Evolutionary conservation across 2,888 invertebrate species (phyloP).

Genomic region (Teinopalpus imperialis): DNA sequence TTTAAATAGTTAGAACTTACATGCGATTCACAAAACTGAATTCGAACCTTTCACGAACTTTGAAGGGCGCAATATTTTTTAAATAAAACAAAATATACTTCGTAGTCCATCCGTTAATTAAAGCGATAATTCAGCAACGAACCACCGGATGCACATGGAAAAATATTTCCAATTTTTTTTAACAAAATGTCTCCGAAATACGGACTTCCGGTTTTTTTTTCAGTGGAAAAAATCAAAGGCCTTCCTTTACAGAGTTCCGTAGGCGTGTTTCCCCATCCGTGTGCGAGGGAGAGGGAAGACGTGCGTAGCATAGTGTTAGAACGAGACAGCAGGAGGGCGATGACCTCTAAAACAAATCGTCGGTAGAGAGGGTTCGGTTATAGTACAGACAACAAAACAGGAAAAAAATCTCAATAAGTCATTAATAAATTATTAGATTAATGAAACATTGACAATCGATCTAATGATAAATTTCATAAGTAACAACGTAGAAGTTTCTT

Average conservation of each 20-base stretch:
- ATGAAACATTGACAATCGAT: no score
- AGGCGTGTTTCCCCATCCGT: constrained; percentile 62
- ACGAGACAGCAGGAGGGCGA: constrained; percentile 64
- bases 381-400: constrained; percentile 61
- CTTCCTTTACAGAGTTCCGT: constrained; percentile 63
- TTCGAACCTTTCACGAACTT: background rate
- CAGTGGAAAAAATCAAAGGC: constrained; percentile 57
- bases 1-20: no score
- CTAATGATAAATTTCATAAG: no score
- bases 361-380: constrained; percentile 76
- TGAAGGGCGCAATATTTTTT: background rate
- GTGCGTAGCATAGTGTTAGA: constrained; percentile 45
- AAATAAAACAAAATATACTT: background rate
- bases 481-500: no score
- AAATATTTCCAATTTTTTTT: constrained; percentile 20
- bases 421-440: constrained; percentile 2
- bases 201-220: constrained; percentile 61
- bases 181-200: constrained; percentile 46
- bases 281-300: constrained; percentile 53
- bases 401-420: constrained; percentile 21
- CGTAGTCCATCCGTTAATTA: constrained; percentile 3
- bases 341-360: constrained; percentile 81
- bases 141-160: constrained; percentile 13
- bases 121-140: constrained; percentile 1
- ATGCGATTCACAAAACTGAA: background rate